Evolutionary conservation across 2,888 invertebrate species (phyloP).

Genomic region (Brachyptera putata): DNA sequence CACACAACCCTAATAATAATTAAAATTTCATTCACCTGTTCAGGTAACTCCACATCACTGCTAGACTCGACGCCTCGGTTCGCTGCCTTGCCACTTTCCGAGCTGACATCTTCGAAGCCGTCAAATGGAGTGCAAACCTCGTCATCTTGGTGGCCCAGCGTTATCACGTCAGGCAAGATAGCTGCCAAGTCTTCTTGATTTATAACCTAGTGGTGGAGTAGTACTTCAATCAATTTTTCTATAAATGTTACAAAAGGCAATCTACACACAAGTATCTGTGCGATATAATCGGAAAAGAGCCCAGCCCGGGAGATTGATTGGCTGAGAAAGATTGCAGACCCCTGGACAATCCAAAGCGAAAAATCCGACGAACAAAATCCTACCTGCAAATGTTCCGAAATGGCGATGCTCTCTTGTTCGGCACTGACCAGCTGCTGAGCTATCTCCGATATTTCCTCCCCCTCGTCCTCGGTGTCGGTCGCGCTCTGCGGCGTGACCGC

Average conservation of each 20-base stretch:
- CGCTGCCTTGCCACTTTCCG: constrained; percentile 36
- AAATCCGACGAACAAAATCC: too few relatives aligned
- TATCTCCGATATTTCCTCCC: constrained; percentile 31
- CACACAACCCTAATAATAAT: too few relatives aligned
- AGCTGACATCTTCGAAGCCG: constrained; percentile 53
- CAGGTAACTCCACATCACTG: constrained; percentile 70
- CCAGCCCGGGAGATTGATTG: too few relatives aligned
- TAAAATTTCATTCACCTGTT: too few relatives aligned
- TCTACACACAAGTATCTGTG: too few relatives aligned
- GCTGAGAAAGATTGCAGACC: too few relatives aligned
- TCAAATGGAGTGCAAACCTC: constrained; percentile 52
- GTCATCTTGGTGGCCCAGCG: constrained; percentile 51
- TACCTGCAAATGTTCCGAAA: constrained; percentile 38
- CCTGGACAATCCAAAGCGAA: too few relatives aligned
- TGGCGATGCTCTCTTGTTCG: constrained; percentile 35
- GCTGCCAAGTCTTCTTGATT: constrained; percentile 76
- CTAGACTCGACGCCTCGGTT: constrained; percentile 47
- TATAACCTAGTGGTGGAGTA: too few relatives aligned
- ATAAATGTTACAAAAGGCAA: too few relatives aligned
- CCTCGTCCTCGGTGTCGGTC: constrained; percentile 25
- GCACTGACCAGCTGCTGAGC: constrained; percentile 36
- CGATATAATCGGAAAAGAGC: too few relatives aligned
- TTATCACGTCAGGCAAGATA: constrained; percentile 60
- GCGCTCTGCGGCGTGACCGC: constrained; percentile 22
- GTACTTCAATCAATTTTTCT: too few relatives aligned